Conservation (phyloP, 2,888 invertebrate species). For the Steinernema scapterisci region DNA sequence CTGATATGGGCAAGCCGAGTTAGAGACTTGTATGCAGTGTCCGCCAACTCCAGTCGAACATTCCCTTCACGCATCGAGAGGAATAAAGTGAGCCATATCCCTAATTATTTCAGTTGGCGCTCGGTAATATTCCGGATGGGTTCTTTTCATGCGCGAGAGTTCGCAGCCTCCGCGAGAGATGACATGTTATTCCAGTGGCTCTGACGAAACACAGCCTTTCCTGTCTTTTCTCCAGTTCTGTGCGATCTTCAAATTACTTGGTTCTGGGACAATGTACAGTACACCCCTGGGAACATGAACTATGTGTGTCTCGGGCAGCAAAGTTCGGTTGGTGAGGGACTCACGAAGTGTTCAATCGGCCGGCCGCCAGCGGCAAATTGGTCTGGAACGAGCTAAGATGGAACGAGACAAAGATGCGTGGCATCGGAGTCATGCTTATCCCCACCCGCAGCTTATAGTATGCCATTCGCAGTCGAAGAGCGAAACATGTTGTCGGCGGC, state of each 20-base stretch:
- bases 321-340: too few species aligned
- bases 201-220: neutral
- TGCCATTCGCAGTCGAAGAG: slow-evolving; percentile 23
- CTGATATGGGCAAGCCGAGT: neutral
- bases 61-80: neutral
- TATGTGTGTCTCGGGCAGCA: too few species aligned
- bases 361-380: neutral
- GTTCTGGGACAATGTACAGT: too few species aligned
- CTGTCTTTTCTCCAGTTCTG: neutral
- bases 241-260: too few species aligned
- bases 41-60: neutral
- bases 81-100: slow-evolving; percentile 30
- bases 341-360: too few species aligned
- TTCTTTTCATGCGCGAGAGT: slow-evolving; percentile 9
- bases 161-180: neutral
- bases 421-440: slow-evolving; percentile 30
- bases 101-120: slow-evolving; percentile 30
- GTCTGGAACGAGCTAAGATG: slow-evolving; percentile 5
- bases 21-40: slow-evolving; percentile 15
- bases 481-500: slow-evolving; percentile 29
- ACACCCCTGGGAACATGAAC: too few species aligned
- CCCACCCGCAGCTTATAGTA: slow-evolving; percentile 22
- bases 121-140: slow-evolving; percentile 22
- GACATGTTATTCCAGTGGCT: too few species aligned
- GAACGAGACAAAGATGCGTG: slow-evolving; percentile 5